phyloP scores from a whole-genome alignment of 2,113 vertebrate genomes.

The Argyrosomus japonicus region DNA sequence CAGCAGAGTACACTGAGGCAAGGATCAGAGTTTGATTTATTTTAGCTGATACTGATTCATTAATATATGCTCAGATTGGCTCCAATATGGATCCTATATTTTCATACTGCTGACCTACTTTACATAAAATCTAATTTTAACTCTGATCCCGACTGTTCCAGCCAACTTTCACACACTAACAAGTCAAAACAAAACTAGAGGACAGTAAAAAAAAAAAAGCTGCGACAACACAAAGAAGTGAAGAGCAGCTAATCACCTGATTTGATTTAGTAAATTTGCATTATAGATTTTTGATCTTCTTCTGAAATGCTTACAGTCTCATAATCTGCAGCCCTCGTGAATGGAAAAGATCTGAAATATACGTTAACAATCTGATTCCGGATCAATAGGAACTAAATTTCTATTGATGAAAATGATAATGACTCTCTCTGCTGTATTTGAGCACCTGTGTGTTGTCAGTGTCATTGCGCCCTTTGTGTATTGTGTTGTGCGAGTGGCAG shows the following conservation, averaged over 20 bases:
- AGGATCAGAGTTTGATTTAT: no score
- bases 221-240: not conserved
- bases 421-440: slow-evolving; percentile 4
- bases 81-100: not conserved
- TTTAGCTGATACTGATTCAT: no score
- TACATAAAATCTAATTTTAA: not conserved
- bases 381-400: slow-evolving; percentile 34
- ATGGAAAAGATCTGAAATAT: not conserved
- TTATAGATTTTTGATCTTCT: not conserved
- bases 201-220: not conserved
- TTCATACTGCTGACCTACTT: not conserved
- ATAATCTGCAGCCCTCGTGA: no score
- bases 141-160: not conserved
- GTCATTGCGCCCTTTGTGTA: not conserved
- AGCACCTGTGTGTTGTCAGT: slow-evolving; percentile 1
- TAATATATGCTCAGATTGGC: no score
- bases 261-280: slow-evolving; percentile 2
- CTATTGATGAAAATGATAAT: slow-evolving; percentile 14
- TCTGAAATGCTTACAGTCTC: not conserved
- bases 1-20: no score
- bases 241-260: not conserved
- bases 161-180: not conserved
- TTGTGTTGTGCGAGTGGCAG: not conserved
- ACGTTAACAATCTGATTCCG: slow-evolving; percentile 9
- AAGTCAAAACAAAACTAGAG: not conserved